Conservation (phyloP, 1,140 invertebrate species). For the Arion vulgaris region DNA sequence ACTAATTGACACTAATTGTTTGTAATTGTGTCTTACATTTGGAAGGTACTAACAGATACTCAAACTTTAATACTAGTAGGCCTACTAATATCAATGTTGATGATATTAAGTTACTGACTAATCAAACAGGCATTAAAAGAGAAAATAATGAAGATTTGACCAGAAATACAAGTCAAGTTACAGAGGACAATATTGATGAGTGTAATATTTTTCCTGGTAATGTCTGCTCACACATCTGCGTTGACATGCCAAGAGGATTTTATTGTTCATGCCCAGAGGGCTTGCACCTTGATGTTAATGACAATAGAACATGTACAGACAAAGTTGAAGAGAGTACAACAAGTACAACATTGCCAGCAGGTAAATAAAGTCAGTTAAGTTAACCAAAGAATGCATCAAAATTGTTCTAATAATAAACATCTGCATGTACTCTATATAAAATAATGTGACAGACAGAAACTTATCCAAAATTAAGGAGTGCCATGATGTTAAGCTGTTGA, state of each 20-base stretch:
- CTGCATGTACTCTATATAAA: no score
- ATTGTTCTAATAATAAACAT: no score
- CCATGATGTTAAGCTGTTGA: no score
- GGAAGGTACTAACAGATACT: background rate
- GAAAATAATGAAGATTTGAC: background rate
- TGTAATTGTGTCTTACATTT: background rate
- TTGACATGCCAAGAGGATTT: constrained; percentile 87
- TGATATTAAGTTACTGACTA: background rate
- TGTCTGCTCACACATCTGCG: constrained; percentile 81
- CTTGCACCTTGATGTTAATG: constrained; percentile 56
- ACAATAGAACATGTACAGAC: constrained; percentile 62
- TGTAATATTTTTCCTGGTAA: constrained; percentile 86
- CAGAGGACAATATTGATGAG: constrained; percentile 86
- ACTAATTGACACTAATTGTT: background rate
- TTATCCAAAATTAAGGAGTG: no score
- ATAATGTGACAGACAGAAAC: no score
- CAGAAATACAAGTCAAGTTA: background rate
- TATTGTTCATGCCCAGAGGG: constrained; percentile 80
- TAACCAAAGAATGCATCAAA: no score
- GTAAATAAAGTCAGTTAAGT: background rate
- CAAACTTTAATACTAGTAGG: background rate
- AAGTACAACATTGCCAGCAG: background rate
- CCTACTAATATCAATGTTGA: background rate
- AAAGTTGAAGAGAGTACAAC: background rate
- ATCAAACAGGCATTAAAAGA: background rate